Evolutionary conservation across 2,888 invertebrate species (phyloP), one percentile per base, ranked within the genome.

Genomic region (Stenodera caucasica): DNA sequence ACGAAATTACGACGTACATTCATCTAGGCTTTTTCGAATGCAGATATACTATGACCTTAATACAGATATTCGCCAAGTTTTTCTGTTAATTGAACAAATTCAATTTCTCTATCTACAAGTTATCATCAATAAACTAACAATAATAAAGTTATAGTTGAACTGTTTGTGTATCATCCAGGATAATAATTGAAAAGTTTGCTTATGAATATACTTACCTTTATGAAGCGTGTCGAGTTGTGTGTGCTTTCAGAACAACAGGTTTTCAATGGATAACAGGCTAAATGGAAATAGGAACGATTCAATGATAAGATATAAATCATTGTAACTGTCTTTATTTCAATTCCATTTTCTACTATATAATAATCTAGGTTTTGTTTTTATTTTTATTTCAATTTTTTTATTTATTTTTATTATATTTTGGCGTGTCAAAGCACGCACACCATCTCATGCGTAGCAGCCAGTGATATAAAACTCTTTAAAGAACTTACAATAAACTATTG

Each of bases 321-420:
- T 75, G 72, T 77, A 79, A 78, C 78, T 75, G 76, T 77, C 74
- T 79, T 78, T 78, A 79, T 79, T 78, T 78, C 78, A 79, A 79
- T 79, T 79, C 78, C 78, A 79, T 79, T 77, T 77, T 77, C 78
- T 78, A 78, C 77, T 75, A 69, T 76, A 76, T 77, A 78, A 78
- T 77, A 74, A 72, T 70, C 74, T 74, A 74, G 68, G 70, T 71
- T 45, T 70, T 70, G 68, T 72, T 72, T 73, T 71, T 71, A 70
- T 72, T 70, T 72, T 64, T 69, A 68, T 57, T 72, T 71, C 70
- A 72, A 70, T 71, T 71, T 72, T 72, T 40, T 18, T 40, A 40
- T 45, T 71, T 72, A 70, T 74, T 64, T 69, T 69, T 57, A 72
- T 72, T 70, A 72, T 73, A 70, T 70, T 71, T 72, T 72, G 69